phyloP scores from a whole-genome alignment of 2,888 invertebrate species.

The Callinectes sapidus region DNA sequence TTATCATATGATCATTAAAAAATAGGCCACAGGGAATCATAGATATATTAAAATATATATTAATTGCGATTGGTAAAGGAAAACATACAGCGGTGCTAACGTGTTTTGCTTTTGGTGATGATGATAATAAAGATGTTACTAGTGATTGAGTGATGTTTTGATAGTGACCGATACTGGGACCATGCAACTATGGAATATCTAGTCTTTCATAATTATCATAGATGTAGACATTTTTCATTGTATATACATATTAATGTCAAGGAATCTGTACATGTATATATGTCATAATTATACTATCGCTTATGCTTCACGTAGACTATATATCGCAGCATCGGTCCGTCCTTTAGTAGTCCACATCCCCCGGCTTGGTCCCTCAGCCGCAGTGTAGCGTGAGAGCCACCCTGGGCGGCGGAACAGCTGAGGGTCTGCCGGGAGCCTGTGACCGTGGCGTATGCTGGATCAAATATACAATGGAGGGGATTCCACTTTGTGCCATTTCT shows the following conservation, averaged over 20 bases:
- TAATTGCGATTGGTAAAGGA: slow-evolving; percentile 24
- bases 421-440: slow-evolving; percentile 31
- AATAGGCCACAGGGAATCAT: slow-evolving; percentile 1
- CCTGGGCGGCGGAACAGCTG: slow-evolving; percentile 26
- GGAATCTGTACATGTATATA: background rate
- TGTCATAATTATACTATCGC: background rate
- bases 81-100: background rate
- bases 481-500: background rate
- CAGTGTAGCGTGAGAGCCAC: slow-evolving; percentile 22
- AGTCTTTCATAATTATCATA: background rate
- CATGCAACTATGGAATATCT: background rate
- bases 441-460: slow-evolving; percentile 37
- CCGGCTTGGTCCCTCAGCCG: background rate
- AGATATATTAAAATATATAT: slow-evolving; percentile 9
- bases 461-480: slow-evolving; percentile 9
- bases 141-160: slow-evolving; percentile 32
- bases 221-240: background rate
- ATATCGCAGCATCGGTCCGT: background rate
- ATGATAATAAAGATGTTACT: slow-evolving; percentile 16
- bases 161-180: background rate
- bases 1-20: slow-evolving; percentile 10
- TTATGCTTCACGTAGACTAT: background rate
- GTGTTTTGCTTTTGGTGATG: slow-evolving; percentile 28
- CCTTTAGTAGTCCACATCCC: background rate
- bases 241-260: background rate